These are phyloP conservation scores for Channa striata DNA, from an alignment of 2,797 vertebrate genomes.

Conservation along the genomic window DNA sequence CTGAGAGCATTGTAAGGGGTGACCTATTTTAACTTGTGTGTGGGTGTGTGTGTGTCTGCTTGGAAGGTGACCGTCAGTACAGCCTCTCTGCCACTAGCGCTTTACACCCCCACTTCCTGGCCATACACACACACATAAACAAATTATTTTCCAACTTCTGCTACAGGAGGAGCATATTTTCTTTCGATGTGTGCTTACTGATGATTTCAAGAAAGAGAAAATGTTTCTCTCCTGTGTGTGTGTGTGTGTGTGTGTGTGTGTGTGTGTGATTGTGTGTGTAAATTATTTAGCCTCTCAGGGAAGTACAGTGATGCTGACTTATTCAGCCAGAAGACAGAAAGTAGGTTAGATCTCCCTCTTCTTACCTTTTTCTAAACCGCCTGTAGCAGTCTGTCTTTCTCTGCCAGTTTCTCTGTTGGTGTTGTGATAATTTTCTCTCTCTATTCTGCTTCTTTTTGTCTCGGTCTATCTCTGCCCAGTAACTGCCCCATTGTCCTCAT, in stretches of 20 bases:
- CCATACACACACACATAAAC: constrained; percentile 41
- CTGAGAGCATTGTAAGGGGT: constrained; percentile 72
- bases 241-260: too few relatives aligned
- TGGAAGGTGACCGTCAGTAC: constrained; percentile 69
- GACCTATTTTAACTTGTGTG: constrained; percentile 72
- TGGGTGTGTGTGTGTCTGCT: constrained; percentile 36
- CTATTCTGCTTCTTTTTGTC: constrained; percentile 9
- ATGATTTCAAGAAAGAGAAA: constrained; percentile 46
- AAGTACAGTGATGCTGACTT: constrained; percentile 72
- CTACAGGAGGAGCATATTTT: constrained; percentile 64
- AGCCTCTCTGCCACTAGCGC: constrained; percentile 38
- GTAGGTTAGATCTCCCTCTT: constrained; percentile 70
- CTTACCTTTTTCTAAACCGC: constrained; percentile 25
- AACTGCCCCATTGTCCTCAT: constrained; percentile 41
- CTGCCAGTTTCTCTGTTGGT: not conserved
- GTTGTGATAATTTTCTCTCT: not conserved
- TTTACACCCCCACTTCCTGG: constrained; percentile 58
- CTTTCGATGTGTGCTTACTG: constrained; percentile 54
- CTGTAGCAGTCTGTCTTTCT: not conserved
- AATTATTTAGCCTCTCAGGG: constrained; percentile 79
- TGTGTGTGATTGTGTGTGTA: constrained; percentile 62
- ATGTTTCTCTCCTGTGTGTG: constrained; percentile 26
- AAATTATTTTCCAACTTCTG: constrained; percentile 27
- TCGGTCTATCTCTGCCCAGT: constrained; percentile 31
- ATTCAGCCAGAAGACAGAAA: constrained; percentile 77